Percentiles rank a stretch among this genome's conserved stretches.
These are phyloP conservation scores for Eilema depressum DNA, from an alignment of 2,888 invertebrate species.

Conservation along the genomic window DNA sequence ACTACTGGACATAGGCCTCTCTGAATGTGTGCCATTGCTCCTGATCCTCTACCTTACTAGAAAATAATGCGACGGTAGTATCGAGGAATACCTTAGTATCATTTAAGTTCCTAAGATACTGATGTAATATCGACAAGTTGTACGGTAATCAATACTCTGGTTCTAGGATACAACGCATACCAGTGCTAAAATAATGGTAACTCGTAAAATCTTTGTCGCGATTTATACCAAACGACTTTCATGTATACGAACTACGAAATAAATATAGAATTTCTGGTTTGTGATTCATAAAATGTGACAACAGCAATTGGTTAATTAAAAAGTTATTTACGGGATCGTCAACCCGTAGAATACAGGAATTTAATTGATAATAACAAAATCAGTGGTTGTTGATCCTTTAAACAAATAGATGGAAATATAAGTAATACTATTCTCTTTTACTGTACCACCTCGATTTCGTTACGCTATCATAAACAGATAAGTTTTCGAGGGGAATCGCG, in stretches of 20 bases:
- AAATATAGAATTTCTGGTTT: slow-evolving; percentile 46
- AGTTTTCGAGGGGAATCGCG: too few relatives aligned
- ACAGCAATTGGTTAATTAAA: not conserved
- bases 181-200: slow-evolving; percentile 66
- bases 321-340: not conserved
- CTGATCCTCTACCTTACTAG: not conserved
- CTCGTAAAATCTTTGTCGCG: slow-evolving; percentile 58
- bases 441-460: too few relatives aligned
- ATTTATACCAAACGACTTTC: slow-evolving; percentile 42
- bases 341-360: not conserved
- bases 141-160: slow-evolving; percentile 54
- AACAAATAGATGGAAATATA: too few relatives aligned
- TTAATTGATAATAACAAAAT: too few relatives aligned
- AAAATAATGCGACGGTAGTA: not conserved
- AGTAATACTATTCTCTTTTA: too few relatives aligned
- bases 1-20: too few relatives aligned
- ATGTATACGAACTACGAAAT: slow-evolving; percentile 33
- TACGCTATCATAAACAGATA: too few relatives aligned
- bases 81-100: not conserved
- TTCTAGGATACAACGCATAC: slow-evolving; percentile 51
- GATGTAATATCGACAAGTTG: slow-evolving; percentile 49
- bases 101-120: slow-evolving; percentile 14
- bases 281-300: slow-evolving; percentile 30
- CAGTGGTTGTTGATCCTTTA: too few relatives aligned
- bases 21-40: too few relatives aligned